Conservation (phyloP, 2,797 vertebrate genomes). For the Pteropus rufus region DNA sequence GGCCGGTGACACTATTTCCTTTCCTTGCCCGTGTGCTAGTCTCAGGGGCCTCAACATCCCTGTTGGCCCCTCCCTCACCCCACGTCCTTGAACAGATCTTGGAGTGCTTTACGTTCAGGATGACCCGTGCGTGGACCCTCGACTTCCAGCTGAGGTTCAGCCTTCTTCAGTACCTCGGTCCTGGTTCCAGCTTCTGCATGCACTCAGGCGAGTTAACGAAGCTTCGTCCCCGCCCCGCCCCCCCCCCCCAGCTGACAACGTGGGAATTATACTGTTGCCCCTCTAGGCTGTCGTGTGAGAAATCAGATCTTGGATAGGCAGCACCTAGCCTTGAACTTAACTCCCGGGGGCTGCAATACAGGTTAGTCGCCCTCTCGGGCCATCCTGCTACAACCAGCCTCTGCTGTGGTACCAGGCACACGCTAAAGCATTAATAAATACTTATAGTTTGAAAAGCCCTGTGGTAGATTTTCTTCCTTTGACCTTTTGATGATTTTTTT, state of each 20-base stretch:
- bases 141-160: not conserved
- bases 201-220: not conserved
- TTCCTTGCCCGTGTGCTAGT: not conserved
- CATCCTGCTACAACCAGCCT: not conserved
- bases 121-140: fast-evolving
- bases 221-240: not conserved
- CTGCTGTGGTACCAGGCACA: not conserved
- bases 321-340: not conserved
- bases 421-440: not conserved
- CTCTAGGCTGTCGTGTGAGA: not conserved
- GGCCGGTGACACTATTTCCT: not conserved
- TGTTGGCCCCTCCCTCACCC: not conserved
- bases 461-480: not conserved
- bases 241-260: not conserved
- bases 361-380: not conserved
- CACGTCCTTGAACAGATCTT: not conserved
- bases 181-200: not conserved
- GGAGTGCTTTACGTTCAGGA: not conserved
- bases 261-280: not conserved
- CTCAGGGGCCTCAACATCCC: not conserved
- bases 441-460: not conserved
- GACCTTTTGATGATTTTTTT: constrained; percentile 54
- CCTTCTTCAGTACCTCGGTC: not conserved
- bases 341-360: fast-evolving
- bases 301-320: not conserved